phyloP scores from a whole-genome alignment of 2,113 vertebrate species.

The Petroica traversi region DNA sequence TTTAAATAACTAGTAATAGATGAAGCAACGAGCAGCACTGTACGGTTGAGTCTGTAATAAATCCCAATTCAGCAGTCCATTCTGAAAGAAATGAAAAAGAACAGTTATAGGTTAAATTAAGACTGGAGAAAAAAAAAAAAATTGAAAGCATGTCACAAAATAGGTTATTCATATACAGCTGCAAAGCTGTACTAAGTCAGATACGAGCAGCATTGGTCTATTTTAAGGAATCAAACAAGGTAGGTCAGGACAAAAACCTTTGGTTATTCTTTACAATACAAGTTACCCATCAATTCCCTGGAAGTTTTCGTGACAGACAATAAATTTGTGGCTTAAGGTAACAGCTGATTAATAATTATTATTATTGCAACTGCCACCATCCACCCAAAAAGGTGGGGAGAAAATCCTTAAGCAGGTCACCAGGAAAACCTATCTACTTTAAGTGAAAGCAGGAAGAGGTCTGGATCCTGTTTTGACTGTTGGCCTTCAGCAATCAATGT shows the following conservation, averaged over 20 bases:
- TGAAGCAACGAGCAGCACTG: slow-evolving; percentile 65
- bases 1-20: slow-evolving; percentile 84
- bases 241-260: slow-evolving; percentile 44
- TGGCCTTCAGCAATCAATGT: background rate
- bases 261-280: background rate
- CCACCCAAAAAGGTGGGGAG: background rate
- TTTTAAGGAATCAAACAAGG: slow-evolving; percentile 49
- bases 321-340: background rate
- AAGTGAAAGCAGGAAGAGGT: slow-evolving; percentile 3
- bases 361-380: background rate
- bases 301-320: background rate
- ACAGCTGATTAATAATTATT: background rate
- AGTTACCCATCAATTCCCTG: background rate
- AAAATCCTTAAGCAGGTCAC: background rate
- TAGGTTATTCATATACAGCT: slow-evolving; percentile 54
- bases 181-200: background rate
- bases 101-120: slow-evolving; percentile 56
- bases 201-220: background rate
- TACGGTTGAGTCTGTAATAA: slow-evolving; percentile 73
- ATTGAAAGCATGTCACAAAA: slow-evolving; percentile 52
- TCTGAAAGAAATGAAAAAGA: slow-evolving; percentile 70
- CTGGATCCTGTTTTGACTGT: background rate
- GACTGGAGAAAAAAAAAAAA: background rate
- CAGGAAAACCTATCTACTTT: background rate
- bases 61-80: slow-evolving; percentile 85